Base-by-base conservation (phyloP, 2,888 invertebrate genomes). In the Mesodorylaimus sp. region DNA sequence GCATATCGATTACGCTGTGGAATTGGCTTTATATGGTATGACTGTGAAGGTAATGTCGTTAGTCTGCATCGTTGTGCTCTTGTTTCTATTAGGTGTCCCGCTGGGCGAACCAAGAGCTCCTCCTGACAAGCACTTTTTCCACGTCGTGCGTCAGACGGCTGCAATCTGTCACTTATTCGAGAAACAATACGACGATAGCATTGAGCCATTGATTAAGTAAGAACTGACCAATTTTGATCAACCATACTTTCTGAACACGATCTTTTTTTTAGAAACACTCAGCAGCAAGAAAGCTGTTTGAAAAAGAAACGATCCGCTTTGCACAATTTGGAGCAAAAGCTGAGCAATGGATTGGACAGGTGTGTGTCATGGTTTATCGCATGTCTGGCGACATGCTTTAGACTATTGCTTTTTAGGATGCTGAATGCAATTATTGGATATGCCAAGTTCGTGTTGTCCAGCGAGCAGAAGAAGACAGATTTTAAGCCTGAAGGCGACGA, bases 1-100 rank as follows among this genome's bases (percentile, higher is more conserved):
- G 59, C 93, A 93, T 66, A 83, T 95, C 0, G 89, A 91, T 67
- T 97, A 97, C 68, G 95, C 93, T 0, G 71, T 97, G 2, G 95
- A 95, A 65, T 68, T 93, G 42, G 93, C 88, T 0, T 70, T 93
- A 44, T 86, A 70, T 54, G 68, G 72, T 71, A 57, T 50, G 48
- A 21, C 23, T 23, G 13, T 43, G 19, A 3, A 13, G 16, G 7
- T 56, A 24, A 25, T 48, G n/a, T 52, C 85, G 66, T 80, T 81
- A n/a, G n/a, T n/a, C n/a, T n/a, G n/a, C n/a, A n/a, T n/a, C n/a
- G n/a, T n/a, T 52, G 24, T 32, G 43, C 24, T 23, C 16, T n/a
- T 25, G 13, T 50, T 32, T 26, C 46, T 47, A 53, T 2, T 52
- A 66, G 70, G 68, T 44, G 70, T 73, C 50, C 70, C 73, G 2